Conservation (phyloP, 2,888 invertebrate species). For the Diplolepis rosae region DNA sequence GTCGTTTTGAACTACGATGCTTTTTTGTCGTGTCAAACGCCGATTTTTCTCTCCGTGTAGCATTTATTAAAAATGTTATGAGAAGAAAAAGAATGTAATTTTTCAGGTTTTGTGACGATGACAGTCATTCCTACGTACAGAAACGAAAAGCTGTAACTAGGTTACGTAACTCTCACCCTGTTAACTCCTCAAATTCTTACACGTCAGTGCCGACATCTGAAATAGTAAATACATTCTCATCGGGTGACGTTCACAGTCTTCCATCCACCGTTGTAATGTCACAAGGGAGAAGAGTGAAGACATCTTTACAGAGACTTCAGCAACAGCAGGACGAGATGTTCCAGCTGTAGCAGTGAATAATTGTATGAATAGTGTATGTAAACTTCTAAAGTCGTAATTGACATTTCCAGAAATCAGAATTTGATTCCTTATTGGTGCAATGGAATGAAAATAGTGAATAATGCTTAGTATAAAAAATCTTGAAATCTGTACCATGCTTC, state of each 20-base stretch:
- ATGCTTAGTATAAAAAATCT: neutral
- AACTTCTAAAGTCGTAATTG: constrained; percentile 22
- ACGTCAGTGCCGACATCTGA: constrained; percentile 72
- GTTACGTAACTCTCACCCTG: constrained; percentile 77
- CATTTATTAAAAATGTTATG: too few species aligned
- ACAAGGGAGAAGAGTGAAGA: constrained; percentile 86
- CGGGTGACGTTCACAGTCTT: constrained; percentile 74
- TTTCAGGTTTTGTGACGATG: constrained; percentile 76
- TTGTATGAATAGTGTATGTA: constrained; percentile 36
- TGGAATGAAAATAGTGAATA: neutral
- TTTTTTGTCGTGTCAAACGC: too few species aligned
- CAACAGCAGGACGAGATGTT: constrained; percentile 92
- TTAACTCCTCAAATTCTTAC: constrained; percentile 67
- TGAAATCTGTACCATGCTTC: neutral
- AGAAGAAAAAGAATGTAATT: constrained; percentile 25
- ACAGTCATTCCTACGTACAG: constrained; percentile 76
- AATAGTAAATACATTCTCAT: constrained; percentile 74
- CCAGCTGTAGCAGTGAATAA: constrained; percentile 84
- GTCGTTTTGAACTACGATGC: too few species aligned
- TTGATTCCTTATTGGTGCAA: constrained; percentile 13
- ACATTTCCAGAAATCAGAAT: neutral
- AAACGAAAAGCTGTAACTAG: constrained; percentile 77
- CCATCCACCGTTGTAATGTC: constrained; percentile 82
- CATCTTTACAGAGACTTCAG: constrained; percentile 87
- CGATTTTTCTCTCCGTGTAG: too few species aligned